Base-by-base conservation (phyloP, 2,797 vertebrate genomes). In the Hylomyscus alleni region DNA sequence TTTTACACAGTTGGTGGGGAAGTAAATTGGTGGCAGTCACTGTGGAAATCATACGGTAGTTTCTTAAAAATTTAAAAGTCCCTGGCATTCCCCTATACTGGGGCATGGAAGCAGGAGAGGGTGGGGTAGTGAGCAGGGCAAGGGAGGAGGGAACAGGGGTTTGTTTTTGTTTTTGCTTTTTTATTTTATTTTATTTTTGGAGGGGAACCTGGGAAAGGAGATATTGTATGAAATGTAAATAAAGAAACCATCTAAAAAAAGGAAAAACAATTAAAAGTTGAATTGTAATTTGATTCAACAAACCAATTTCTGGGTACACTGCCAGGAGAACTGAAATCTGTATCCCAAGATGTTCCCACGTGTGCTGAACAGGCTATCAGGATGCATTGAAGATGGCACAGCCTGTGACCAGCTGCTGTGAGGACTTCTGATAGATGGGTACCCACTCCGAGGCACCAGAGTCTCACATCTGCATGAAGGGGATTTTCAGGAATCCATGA, bases 301-400 rank as follows among this genome's bases (percentile, higher is more conserved):
- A 72, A 10, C 34, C n/a, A 4, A 15, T 29, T 56, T 47, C 62
- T 77, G 50, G 29, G 34, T 44, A 13, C 11, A 17, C 22, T 50
- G 34, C 37, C 14, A 69, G 67, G 78, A 31, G 19, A 26, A 81
- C 67, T 37, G 40, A 88, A 93, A 88, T 72, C n/a, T 88, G 31
- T 3, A 40, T 60, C 7, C 72, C 37, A 76, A 69, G 24, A 4
- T 31, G 73, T n/a, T 80, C 58, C 37, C 72, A 44, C 11, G 13
- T 14, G 0, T 4, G n/a, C 0, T 44, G 76, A n/a, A 47, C 0
- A 31, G 34, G 6, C 34, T 15, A 0, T 11, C 37, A 85, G 67
- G 47, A 60, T n/a, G 60, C 2, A 8, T 13, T 29, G 34, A 58
- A 9, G 47, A 37, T 2, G 10, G 4, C 7, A 50, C 3, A 58